Percentiles rank a stretch among this genome's conserved stretches.
These are phyloP conservation scores for Agrochola litura DNA, from an alignment of 2,888 invertebrate species.

Conservation along the genomic window DNA sequence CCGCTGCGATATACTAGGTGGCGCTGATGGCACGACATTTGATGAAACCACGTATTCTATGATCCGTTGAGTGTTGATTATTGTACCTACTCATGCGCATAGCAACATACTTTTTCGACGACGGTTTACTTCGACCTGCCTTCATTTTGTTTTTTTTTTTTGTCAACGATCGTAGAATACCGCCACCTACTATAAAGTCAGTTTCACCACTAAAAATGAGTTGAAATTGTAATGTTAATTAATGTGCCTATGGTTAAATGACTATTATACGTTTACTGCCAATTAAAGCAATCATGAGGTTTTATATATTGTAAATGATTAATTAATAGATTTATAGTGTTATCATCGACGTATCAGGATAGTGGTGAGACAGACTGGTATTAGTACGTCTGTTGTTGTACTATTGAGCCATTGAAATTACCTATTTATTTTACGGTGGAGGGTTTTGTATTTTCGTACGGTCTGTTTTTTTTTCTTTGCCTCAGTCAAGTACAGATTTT, in stretches of 20 bases:
- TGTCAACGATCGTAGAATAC: constrained; percentile 9
- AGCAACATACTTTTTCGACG: neutral
- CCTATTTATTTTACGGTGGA: constrained; percentile 36
- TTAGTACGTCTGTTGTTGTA: constrained; percentile 10
- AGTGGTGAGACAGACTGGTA: constrained; percentile 40
- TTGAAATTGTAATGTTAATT: constrained; percentile 17
- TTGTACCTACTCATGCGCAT: neutral
- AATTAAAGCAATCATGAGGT: constrained; percentile 15
- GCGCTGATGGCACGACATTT: constrained; percentile 5
- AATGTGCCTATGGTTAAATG: constrained; percentile 16
- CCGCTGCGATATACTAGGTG: constrained; percentile 11
- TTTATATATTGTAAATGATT: constrained; percentile 32
- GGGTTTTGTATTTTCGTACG: constrained; percentile 46
- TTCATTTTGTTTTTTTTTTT: neutral
- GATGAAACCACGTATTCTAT: neutral
- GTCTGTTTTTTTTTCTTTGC: constrained; percentile 7
- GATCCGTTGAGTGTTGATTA: neutral
- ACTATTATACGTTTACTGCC: constrained; percentile 23
- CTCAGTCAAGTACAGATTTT: constrained; percentile 4
- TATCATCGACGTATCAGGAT: constrained; percentile 1
- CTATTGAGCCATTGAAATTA: constrained; percentile 12
- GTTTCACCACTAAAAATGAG: constrained; percentile 34
- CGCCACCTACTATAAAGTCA: constrained; percentile 3
- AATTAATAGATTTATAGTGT: constrained; percentile 19
- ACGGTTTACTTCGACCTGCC: neutral